phyloP scores from a whole-genome alignment of 1,140 invertebrate genomes.

The Drosophila pectinifera region DNA sequence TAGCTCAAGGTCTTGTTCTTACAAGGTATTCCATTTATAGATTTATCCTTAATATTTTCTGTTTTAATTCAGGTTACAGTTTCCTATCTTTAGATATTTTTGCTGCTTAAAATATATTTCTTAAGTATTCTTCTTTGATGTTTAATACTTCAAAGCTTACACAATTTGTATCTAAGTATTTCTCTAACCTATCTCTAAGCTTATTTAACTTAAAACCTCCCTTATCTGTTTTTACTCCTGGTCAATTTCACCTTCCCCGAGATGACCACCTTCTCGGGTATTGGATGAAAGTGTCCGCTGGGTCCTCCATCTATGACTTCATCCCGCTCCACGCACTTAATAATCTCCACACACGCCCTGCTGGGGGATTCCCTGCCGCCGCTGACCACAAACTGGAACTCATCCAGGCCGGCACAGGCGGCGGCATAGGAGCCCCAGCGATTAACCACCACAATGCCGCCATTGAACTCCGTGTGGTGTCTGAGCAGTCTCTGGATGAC shows the following conservation, averaged over 20 bases:
- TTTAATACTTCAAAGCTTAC: no score
- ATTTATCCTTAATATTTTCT: no score
- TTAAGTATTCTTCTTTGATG: no score
- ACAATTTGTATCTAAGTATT: no score
- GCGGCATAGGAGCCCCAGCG: slow-evolving; percentile 23
- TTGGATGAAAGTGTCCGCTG: background rate
- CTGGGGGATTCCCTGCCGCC: background rate
- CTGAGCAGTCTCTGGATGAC: slow-evolving; percentile 32
- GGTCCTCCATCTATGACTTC: slow-evolving; percentile 21
- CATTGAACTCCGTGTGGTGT: slow-evolving; percentile 43
- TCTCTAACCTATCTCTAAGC: no score
- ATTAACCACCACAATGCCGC: slow-evolving; percentile 37
- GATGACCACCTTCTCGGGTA: slow-evolving; percentile 21
- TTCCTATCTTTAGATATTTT: no score
- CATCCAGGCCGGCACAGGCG: slow-evolving; percentile 37
- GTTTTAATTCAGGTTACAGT: no score
- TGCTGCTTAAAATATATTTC: no score
- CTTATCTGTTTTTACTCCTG: no score
- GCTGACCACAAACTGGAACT: slow-evolving; percentile 51
- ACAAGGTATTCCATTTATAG: background rate
- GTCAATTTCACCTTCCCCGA: background rate
- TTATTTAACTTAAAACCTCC: no score
- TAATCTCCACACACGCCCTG: slow-evolving; percentile 16
- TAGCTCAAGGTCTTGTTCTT: background rate
- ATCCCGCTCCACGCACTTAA: slow-evolving; percentile 18